Conservation (phyloP, 2,797 vertebrate genomes). For the Bucorvus abyssinicus region DNA sequence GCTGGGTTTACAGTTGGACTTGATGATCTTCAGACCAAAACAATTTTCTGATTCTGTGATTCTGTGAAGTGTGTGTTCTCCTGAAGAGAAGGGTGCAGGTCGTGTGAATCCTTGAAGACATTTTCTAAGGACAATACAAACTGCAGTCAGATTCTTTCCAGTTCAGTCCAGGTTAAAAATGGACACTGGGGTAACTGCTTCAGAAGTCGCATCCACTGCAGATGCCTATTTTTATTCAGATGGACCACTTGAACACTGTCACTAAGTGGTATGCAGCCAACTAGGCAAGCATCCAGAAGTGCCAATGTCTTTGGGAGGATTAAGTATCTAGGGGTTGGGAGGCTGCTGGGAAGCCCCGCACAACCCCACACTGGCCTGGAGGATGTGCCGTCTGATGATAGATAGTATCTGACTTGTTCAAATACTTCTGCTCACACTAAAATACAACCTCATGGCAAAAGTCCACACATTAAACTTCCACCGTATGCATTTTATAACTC, state of each 20-base stretch:
- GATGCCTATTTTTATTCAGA: not conserved
- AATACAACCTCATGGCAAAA: not conserved
- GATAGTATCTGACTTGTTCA: not conserved
- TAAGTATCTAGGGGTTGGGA: not conserved
- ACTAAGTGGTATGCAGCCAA: not conserved
- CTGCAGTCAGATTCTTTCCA: not conserved
- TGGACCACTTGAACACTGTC: not conserved
- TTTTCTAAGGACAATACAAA: not conserved
- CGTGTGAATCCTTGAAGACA: not conserved
- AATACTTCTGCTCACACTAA: not conserved
- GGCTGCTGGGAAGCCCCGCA: not conserved
- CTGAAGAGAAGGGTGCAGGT: not conserved
- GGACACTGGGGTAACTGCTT: not conserved
- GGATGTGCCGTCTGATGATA: not conserved
- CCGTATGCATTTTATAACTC: not conserved
- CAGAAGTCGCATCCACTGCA: not conserved
- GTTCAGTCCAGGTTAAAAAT: not conserved
- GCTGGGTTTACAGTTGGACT: too few species aligned
- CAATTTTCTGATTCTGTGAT: not conserved
- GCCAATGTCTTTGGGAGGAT: not conserved
- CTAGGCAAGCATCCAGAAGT: not conserved
- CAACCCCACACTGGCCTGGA: not conserved
- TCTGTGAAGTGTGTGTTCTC: not conserved
- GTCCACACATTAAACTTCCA: not conserved
- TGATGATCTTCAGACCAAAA: too few species aligned